Base-by-base conservation (phyloP, 2,888 invertebrate genomes). In the Nomada fucata region DNA sequence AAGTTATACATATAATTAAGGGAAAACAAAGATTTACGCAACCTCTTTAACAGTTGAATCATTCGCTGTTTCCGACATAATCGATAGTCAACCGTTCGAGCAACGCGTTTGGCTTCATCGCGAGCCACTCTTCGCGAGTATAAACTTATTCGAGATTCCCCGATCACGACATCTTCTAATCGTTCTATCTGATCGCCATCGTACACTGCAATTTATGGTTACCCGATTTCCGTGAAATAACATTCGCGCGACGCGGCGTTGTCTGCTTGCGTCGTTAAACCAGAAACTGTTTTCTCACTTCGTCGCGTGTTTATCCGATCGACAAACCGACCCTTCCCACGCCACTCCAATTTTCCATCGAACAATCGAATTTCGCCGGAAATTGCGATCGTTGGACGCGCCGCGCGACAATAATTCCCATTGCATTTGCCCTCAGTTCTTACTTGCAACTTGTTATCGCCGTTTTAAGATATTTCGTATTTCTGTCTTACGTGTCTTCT, bases 351-450 rank as follows among this genome's bases (percentile, higher is more conserved):
- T 71, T 61, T 61, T 52, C 71, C 60, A 47, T 26, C n/a, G 59
- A 44, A 26, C 50, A 3, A 3, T 9, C 29, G 65, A 13, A 50
- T 26, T 15, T 5, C 9, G n/a, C 52, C 23, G 57, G 55, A 61
- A 67, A 61, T 63, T 76, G 68, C 52, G 26, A 36, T 52, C n/a
- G 65, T n/a, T 65, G n/a, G 65, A 26, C 36, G 29, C 52, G n/a
- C 15, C 50, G 11, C 64, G n/a, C 29, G 64, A 50, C 11, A 18
- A 18, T 18, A 7, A 7, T 36, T 36, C 36, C 36, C 36, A 7
- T 36, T 36, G 36, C 36, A 36, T 36, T 36, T 36, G 36, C 7
- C 36, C 7, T 36, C 7, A 36, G 36, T 36, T 36, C 36, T 36
- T 36, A 36, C 36, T 36, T 36, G 7, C 7, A 36, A 36, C 36